Evolutionary conservation across 2,113 vertebrate species (phyloP).

Genomic region (Hepsetus odoe): DNA sequence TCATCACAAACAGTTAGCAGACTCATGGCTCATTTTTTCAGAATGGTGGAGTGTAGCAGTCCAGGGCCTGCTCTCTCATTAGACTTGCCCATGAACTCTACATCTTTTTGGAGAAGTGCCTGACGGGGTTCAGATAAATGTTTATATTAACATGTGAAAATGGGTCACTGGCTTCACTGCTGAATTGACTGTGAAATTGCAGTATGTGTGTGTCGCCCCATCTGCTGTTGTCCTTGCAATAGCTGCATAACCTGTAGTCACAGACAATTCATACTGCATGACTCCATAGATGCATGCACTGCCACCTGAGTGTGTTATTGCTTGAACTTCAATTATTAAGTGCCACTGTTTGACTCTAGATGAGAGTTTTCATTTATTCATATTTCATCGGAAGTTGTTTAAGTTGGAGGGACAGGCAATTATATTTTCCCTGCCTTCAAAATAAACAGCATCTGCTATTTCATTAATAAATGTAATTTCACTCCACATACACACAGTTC

Average conservation of each 20-base stretch:
- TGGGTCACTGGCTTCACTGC: constrained; percentile 39
- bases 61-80: background rate
- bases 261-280: constrained; percentile 53
- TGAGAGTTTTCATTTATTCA: constrained; percentile 64
- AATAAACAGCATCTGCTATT: constrained; percentile 8
- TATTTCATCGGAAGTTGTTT: constrained; percentile 48
- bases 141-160: constrained; percentile 24
- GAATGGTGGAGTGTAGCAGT: background rate
- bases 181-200: constrained; percentile 37
- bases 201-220: constrained; percentile 6
- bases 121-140: constrained; percentile 9
- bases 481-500: too few relatives aligned
- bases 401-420: constrained; percentile 24
- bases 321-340: constrained; percentile 58
- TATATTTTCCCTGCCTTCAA: background rate
- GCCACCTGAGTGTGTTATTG: constrained; percentile 60
- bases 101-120: background rate
- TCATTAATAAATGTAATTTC: constrained; percentile 2
- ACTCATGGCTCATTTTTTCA: background rate
- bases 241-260: constrained; percentile 32
- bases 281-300: constrained; percentile 43
- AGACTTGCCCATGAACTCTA: background rate
- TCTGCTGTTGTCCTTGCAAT: background rate
- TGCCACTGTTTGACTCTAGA: constrained; percentile 54
- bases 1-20: constrained; percentile 19